Percentiles rank a stretch among this genome's conserved stretches.
Evolutionary conservation across 1,140 invertebrate genomes (phyloP).

Genomic region (Heliconius hewitsoni): DNA sequence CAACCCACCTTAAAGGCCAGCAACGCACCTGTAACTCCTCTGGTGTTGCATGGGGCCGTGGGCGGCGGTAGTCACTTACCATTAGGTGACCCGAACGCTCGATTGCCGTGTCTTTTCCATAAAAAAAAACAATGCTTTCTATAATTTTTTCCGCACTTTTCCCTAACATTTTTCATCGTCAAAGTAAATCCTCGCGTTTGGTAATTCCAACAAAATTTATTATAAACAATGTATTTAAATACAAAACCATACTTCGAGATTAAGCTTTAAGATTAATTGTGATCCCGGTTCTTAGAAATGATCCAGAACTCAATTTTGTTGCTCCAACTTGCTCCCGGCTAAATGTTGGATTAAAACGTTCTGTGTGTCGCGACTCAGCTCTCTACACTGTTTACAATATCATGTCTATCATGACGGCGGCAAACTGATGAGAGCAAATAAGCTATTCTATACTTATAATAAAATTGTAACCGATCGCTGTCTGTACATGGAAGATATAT

Average conservation of each 20-base stretch:
- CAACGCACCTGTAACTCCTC: too few relatives aligned
- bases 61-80: too few relatives aligned
- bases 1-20: too few relatives aligned
- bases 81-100: too few relatives aligned
- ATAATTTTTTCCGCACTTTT: conserved; percentile 11
- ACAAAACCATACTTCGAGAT: conserved; percentile 33
- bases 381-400: conserved; percentile 11
- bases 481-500: too few relatives aligned
- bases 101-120: too few relatives aligned
- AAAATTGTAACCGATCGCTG: too few relatives aligned
- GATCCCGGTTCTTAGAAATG: conserved; percentile 56
- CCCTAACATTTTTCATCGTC: conserved; percentile 2
- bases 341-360: conserved; percentile 57
- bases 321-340: conserved; percentile 59
- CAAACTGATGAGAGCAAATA: conserved; percentile 12
- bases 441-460: too few relatives aligned
- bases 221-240: conserved; percentile 25
- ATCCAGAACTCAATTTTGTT: conserved; percentile 66
- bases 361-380: conserved; percentile 7
- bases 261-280: conserved; percentile 64
- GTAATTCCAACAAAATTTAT: conserved; percentile 14
- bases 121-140: background rate
- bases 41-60: too few relatives aligned
- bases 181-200: background rate
- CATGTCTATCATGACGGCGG: conserved; percentile 5